Conservation (phyloP, 2,113 vertebrate species). For the Anolis sagrei region DNA sequence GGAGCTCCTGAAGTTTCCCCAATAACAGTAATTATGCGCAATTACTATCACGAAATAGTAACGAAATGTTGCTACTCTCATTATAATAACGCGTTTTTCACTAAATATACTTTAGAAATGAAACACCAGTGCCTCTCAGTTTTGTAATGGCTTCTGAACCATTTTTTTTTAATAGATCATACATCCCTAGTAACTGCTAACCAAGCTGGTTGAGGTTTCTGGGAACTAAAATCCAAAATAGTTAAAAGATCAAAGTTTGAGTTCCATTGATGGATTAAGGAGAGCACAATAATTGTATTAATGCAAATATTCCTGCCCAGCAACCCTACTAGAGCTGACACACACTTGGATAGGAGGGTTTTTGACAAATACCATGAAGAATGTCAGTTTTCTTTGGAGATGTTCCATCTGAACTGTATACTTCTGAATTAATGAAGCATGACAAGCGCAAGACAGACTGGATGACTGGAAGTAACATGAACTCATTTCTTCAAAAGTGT, state of each 20-base stretch:
- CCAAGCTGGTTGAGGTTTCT: not conserved
- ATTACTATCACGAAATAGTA: too few relatives aligned
- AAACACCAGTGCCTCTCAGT: too few relatives aligned
- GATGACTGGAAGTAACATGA: slow-evolving; percentile 52
- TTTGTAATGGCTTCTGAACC: too few relatives aligned
- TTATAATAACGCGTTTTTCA: too few relatives aligned
- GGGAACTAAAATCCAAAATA: not conserved
- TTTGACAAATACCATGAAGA: not conserved
- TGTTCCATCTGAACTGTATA: not conserved
- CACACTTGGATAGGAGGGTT: not conserved
- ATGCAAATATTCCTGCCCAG: not conserved
- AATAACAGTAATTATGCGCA: too few relatives aligned
- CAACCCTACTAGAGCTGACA: not conserved
- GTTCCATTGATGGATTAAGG: too few relatives aligned
- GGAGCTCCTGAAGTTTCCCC: too few relatives aligned
- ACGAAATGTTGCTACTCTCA: too few relatives aligned
- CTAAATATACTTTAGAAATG: too few relatives aligned
- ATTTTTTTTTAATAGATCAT: too few relatives aligned
- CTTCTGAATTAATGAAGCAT: slow-evolving; percentile 1
- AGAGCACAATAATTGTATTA: not conserved
- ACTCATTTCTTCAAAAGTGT: slow-evolving; percentile 26
- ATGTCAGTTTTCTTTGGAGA: slow-evolving; percentile 9
- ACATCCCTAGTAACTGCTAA: too few relatives aligned
- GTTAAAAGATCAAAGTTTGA: too few relatives aligned
- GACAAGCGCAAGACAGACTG: slow-evolving; percentile 28